Percentiles rank a stretch among this genome's conserved stretches.
Conservation (phyloP, 1,140 invertebrate species). For the Trichomalopsis sarcophagae region DNA sequence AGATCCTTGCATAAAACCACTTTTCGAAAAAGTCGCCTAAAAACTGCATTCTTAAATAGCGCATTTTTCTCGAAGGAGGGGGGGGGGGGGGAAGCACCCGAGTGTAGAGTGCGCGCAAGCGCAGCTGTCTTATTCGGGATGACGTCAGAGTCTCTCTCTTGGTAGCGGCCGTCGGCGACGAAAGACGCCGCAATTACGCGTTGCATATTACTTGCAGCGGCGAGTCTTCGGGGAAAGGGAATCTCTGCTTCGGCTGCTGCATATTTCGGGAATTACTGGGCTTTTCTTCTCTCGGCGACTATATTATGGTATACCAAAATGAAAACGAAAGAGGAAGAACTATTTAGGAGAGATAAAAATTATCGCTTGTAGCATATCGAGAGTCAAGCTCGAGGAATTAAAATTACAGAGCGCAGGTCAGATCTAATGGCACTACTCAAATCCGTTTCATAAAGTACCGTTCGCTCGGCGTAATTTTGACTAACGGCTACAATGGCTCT, state of each 20-base stretch:
- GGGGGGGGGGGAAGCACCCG: too few relatives aligned
- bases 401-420: background rate
- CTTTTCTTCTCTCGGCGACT: background rate
- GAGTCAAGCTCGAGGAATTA: background rate
- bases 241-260: background rate
- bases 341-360: too few relatives aligned
- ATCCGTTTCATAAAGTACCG: background rate
- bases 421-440: background rate
- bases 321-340: too few relatives aligned
- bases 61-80: too few relatives aligned
- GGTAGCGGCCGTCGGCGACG: background rate
- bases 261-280: background rate
- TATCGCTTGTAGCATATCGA: too few relatives aligned
- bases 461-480: background rate
- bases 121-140: background rate
- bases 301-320: too few relatives aligned
- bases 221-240: background rate
- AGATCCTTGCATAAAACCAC: too few relatives aligned
- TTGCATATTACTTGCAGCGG: background rate
- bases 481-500: background rate
- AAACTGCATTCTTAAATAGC: too few relatives aligned
- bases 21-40: too few relatives aligned
- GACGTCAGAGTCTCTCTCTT: background rate
- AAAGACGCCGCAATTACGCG: slow-evolving; percentile 18
- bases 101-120: too few relatives aligned